These are phyloP conservation scores for Tinamus major DNA, from an alignment of 2,797 vertebrate species.

Conservation along the genomic window DNA sequence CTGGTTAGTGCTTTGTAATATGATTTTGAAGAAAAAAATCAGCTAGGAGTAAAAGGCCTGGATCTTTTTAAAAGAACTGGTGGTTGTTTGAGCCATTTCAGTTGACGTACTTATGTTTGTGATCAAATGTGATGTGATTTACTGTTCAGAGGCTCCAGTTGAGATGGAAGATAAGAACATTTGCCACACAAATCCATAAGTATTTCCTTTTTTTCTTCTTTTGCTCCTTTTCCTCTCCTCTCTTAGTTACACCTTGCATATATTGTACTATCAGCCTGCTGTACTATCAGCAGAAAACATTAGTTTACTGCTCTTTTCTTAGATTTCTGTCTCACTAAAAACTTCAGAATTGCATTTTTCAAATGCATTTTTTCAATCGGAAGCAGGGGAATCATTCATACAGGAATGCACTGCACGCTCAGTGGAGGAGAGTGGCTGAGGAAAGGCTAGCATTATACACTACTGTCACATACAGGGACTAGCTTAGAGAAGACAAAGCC, in stretches of 20 bases:
- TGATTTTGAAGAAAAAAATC: neutral
- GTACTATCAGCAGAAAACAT: too few relatives aligned
- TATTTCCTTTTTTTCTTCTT: neutral
- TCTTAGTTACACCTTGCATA: neutral
- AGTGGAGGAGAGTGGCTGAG: neutral
- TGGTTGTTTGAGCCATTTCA: neutral
- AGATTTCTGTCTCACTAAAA: neutral
- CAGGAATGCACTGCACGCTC: too few relatives aligned
- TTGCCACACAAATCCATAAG: neutral
- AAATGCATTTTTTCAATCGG: neutral
- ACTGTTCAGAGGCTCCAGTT: neutral
- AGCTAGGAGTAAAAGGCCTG: neutral
- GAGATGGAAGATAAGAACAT: neutral
- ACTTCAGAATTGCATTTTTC: neutral
- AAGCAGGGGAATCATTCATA: neutral
- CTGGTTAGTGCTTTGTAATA: neutral
- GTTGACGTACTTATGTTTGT: neutral
- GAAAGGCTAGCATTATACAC: neutral
- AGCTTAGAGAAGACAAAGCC: neutral
- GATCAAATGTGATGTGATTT: neutral
- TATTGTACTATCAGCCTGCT: neutral
- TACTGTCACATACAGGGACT: neutral
- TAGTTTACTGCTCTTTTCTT: neutral
- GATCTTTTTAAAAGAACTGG: neutral
- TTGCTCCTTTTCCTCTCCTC: neutral